Evolutionary conservation across 2,888 invertebrate species (phyloP), one percentile per base, ranked within the genome.

Genomic region (Drosophila macrospina): DNA sequence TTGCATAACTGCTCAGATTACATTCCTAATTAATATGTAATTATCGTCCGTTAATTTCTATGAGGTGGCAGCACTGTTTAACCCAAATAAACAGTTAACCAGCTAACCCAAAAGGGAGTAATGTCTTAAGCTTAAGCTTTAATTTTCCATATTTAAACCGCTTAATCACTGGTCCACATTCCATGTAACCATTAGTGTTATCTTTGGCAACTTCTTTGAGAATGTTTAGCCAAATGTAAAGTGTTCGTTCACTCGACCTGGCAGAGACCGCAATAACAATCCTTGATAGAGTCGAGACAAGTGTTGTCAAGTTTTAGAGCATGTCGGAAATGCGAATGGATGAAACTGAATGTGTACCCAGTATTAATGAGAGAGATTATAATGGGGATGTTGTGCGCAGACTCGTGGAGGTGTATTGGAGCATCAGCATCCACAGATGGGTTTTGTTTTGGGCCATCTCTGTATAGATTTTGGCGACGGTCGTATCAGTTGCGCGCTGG

Each of bases 401-500:
- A 78, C 70, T 74, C 80, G 8, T 11, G 6, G 32, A n/a, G 20
- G 36, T 11, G 39, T 32, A 48, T 34, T n/a, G 15, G 55, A 56
- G 13, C 52, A 16, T 45, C 74, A 77, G 77, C 77, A 75, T 76
- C 77, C 68, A 75, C 79, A 78, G 50, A 54, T 50, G 55, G 15
- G 13, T 3, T 61, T n/a, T 34, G 55, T 11, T 47, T 32, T 52
- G 39, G 13, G 8, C 28, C 28, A 28, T 7, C 6, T 6, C 6
- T 6, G 28, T 5, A 20, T 30, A 39, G 47, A 52, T 16, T 20
- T 15, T 2, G 36, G 0, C n/a, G 4, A 42, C 32, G 36, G 56
- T 11, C 65, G 37, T 15, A 42, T 84, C 74, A 84, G 83, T 84
- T 85, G 74, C 68, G 65, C 80, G 86, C 69, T 87, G 69, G 76